These are phyloP conservation scores for Myotis myotis DNA, from an alignment of 2,797 vertebrate species.

Conservation along the genomic window DNA sequence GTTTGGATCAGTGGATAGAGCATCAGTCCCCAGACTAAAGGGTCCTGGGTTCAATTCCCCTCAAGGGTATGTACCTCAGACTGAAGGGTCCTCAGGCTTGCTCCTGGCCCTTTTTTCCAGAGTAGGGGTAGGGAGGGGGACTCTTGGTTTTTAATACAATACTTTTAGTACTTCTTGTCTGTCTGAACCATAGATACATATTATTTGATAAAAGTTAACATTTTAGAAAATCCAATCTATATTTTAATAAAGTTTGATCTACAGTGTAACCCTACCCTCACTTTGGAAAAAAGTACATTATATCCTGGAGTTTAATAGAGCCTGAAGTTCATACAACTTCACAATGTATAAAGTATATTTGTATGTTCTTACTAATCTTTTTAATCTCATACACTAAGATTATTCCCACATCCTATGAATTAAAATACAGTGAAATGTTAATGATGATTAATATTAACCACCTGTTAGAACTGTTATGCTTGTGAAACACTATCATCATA, in stretches of 20 bases:
- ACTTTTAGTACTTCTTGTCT: background rate
- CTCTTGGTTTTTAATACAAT: background rate
- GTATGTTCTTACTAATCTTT: background rate
- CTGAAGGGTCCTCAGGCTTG: too few species aligned
- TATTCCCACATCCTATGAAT: background rate
- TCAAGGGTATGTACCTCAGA: too few species aligned
- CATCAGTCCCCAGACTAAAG: too few species aligned
- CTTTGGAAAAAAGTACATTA: background rate
- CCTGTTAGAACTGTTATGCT: background rate
- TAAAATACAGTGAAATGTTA: background rate
- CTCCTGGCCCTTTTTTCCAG: too few species aligned
- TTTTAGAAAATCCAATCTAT: background rate
- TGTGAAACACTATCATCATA: background rate
- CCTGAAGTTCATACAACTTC: background rate
- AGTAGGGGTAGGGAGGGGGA: background rate
- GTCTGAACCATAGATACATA: background rate
- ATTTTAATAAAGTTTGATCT: constrained; percentile 13
- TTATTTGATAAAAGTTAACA: background rate
- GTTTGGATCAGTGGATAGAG: too few species aligned
- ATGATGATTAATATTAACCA: background rate
- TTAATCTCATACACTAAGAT: background rate
- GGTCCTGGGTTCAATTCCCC: too few species aligned
- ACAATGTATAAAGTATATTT: background rate
- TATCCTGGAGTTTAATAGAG: background rate
- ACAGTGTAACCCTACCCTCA: background rate